Evolutionary conservation across 2,888 invertebrate species (phyloP).

Genomic region (Mellilla xanthometata): DNA sequence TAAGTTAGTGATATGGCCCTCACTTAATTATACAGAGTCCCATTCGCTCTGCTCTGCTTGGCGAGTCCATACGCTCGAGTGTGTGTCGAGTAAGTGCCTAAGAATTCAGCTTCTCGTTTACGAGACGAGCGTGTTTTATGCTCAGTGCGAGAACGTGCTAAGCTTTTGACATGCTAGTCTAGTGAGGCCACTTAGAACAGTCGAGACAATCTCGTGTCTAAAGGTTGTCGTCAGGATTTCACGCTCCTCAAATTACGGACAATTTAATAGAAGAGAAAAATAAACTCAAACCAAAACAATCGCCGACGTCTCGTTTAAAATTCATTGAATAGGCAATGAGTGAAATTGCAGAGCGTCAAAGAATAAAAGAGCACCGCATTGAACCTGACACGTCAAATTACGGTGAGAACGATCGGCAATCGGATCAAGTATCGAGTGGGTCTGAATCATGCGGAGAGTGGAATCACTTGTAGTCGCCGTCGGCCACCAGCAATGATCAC

Average conservation of each 20-base stretch:
- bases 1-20: slow-evolving; percentile 47
- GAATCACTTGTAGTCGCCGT: slow-evolving; percentile 14
- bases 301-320: slow-evolving; percentile 5
- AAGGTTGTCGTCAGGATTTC: slow-evolving; percentile 6
- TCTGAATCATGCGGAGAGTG: slow-evolving; percentile 19
- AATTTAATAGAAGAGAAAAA: background rate
- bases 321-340: slow-evolving; percentile 11
- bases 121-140: slow-evolving; percentile 36
- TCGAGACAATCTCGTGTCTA: slow-evolving; percentile 13
- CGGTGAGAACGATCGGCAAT: slow-evolving; percentile 27
- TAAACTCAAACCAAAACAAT: slow-evolving; percentile 4
- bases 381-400: slow-evolving; percentile 27
- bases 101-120: slow-evolving; percentile 44
- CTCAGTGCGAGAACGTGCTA: slow-evolving; percentile 30
- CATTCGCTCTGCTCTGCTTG: slow-evolving; percentile 35
- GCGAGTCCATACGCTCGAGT: slow-evolving; percentile 44
- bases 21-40: slow-evolving; percentile 52
- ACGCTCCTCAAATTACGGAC: slow-evolving; percentile 3
- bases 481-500: slow-evolving; percentile 21
- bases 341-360: slow-evolving; percentile 6
- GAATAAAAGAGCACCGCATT: slow-evolving; percentile 20
- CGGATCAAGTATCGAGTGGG: slow-evolving; percentile 27
- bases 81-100: slow-evolving; percentile 44
- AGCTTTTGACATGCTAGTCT: slow-evolving; percentile 29
- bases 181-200: slow-evolving; percentile 28